Conservation (phyloP, 2,797 vertebrate species). For the Enteromius thamalakanensis region DNA sequence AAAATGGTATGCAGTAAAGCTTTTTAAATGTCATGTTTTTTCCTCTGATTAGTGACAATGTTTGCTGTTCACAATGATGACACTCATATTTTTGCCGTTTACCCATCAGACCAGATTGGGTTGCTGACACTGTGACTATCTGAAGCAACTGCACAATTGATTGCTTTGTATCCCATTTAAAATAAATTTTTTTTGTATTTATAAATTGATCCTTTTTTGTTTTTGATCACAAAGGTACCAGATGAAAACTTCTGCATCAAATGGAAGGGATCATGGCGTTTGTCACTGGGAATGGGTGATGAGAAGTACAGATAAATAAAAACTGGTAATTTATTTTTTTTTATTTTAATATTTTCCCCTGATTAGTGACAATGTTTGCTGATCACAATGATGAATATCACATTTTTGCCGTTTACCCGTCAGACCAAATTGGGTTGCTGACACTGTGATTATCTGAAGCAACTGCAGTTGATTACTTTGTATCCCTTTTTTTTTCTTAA, state of each 20-base stretch:
- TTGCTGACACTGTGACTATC: slow-evolving; percentile 40
- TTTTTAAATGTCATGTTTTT: background rate
- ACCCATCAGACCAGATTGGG: slow-evolving; percentile 45
- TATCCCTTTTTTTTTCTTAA: background rate
- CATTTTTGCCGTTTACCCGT: slow-evolving; percentile 70
- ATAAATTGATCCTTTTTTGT: background rate
- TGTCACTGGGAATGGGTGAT: background rate
- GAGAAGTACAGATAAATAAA: background rate
- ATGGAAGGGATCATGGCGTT: background rate
- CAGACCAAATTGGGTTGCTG: slow-evolving; percentile 69
- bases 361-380: no score
- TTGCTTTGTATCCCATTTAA: no score
- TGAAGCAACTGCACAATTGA: slow-evolving; percentile 63
- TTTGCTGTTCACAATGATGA: no score
- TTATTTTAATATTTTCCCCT: background rate
- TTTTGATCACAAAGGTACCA: background rate
- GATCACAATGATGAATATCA: slow-evolving; percentile 63
- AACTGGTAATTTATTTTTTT: background rate
- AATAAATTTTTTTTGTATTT: no score
- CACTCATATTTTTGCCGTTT: background rate
- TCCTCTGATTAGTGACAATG: no score
- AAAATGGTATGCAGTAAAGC: no score
- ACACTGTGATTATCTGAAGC: slow-evolving; percentile 75
- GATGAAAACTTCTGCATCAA: background rate
- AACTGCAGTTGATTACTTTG: background rate